A percentile compares a stretch with the other conserved stretches of the same genome.
phyloP scores from a whole-genome alignment of 1,140 invertebrate genomes.

The Drosophila setifemur region DNA sequence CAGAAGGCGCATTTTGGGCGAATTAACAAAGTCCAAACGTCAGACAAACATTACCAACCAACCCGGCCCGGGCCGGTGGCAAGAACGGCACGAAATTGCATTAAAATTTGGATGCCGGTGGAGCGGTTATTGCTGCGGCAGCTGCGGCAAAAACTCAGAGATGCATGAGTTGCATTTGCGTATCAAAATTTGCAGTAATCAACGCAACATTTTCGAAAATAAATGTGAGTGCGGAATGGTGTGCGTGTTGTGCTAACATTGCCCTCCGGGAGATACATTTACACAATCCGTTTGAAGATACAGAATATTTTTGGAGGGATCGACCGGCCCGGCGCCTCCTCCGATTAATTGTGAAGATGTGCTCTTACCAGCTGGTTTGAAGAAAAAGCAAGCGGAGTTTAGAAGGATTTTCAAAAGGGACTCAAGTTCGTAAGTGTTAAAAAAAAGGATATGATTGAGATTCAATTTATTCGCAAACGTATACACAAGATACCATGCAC shows the following conservation, averaged over 20 bases:
- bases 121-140: constrained; percentile 39
- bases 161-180: constrained; percentile 57
- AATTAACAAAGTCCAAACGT: constrained; percentile 48
- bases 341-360: too few relatives aligned
- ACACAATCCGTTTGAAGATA: background rate
- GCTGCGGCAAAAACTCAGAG: constrained; percentile 51
- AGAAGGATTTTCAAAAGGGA: too few relatives aligned
- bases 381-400: too few relatives aligned
- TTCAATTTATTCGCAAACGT: too few relatives aligned
- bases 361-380: too few relatives aligned
- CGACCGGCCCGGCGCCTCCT: background rate
- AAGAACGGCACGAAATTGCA: constrained; percentile 21
- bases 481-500: too few relatives aligned
- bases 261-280: constrained; percentile 19
- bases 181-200: constrained; percentile 55
- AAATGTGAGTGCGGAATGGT: constrained; percentile 6
- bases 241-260: constrained; percentile 6
- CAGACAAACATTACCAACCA: constrained; percentile 8
- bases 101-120: constrained; percentile 31
- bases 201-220: constrained; percentile 34
- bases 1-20: constrained; percentile 24
- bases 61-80: background rate
- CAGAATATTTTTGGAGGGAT: background rate
- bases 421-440: too few relatives aligned
- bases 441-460: too few relatives aligned